Base-by-base conservation (phyloP, 64 coral and sea anemone species). In the Platygyra sinensis region DNA sequence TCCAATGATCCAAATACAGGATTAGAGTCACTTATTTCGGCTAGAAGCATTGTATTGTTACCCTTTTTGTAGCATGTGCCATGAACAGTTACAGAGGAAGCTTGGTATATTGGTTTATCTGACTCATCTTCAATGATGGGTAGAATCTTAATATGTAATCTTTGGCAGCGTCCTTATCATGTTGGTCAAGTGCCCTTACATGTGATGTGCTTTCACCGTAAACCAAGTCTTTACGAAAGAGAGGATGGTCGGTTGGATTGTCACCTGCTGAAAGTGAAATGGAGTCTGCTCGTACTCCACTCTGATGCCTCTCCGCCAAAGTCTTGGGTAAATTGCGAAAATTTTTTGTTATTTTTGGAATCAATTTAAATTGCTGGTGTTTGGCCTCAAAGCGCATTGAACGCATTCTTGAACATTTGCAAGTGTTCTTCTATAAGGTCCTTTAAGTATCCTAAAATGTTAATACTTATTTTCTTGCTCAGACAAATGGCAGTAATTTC, bases 401-500 rank as follows among this genome's bases (percentile, higher is more conserved):
- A 46, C 5, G 6, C 42, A 46, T 46, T 46, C 42, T 46, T 46
- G 42, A 46, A 46, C 42, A 46, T 46, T 46, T 46, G 42, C 42
- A 46, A 46, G 3, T 46, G 42, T 46, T 46, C 42, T 46, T 57
- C 15, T 46, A 46, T 46, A 46, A 57, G 54, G 10, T 16, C 54
- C 54, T 16, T 57, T 1, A 57, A 16, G 54, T 57, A 57, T 14
- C 54, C 54, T 14, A 57, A 16, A 57, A 57, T 15, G 15, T 57
- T 57, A 14, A 57, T 14, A 2, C 52, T 57, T 57, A 57, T 13
- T 16, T 57, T 57, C 15, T 16, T 57, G 15, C 54, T 57, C 2
- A 57, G 15, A 57, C 7, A 78, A 62, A 88, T 88, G 8, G 54
- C 55, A 10, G 33, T 65, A 7, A 88, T 78, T 77, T 77, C 73